These are phyloP conservation scores for Pharmacophagus antenor DNA, from an alignment of 2,888 invertebrate genomes.

Conservation along the genomic window DNA sequence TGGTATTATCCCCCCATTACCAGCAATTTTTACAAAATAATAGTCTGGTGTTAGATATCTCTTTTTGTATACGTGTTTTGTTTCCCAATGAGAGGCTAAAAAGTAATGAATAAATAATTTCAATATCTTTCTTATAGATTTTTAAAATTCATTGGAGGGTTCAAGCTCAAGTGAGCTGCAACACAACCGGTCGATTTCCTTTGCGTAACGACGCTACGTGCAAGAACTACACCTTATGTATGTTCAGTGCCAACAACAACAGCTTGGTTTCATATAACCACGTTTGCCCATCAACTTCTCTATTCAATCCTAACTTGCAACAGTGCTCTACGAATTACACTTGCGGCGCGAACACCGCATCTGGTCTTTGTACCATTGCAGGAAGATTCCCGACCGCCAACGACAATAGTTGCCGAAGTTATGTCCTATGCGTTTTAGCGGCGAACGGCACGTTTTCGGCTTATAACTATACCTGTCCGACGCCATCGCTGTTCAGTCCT, in stretches of 20 bases:
- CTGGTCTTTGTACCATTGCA: conserved; percentile 36
- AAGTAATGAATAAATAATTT: too few species aligned
- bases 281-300: conserved; percentile 41
- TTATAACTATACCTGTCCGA: conserved; percentile 44
- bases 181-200: conserved; percentile 43
- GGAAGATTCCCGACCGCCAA: conserved; percentile 45
- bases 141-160: conserved; percentile 8
- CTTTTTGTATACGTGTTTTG: too few species aligned
- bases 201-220: conserved; percentile 48
- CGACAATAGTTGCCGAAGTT: conserved; percentile 46
- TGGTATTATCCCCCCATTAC: too few species aligned
- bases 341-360: conserved; percentile 46
- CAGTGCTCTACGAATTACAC: conserved; percentile 47
- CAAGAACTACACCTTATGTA: conserved; percentile 48
- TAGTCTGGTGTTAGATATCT: too few species aligned
- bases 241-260: conserved; percentile 32
- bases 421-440: conserved; percentile 43
- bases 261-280: conserved; percentile 37
- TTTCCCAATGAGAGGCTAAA: too few species aligned
- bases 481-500: conserved; percentile 48
- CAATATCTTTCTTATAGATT: neutral
- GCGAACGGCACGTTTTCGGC: conserved; percentile 39
- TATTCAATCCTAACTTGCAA: conserved; percentile 40
- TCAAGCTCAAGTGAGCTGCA: conserved; percentile 36
- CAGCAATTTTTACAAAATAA: too few species aligned